A percentile compares a stretch with the other conserved stretches of the same genome.
phyloP scores from a whole-genome alignment of 2,888 invertebrate genomes.

The Trissolcus brochymenae region DNA sequence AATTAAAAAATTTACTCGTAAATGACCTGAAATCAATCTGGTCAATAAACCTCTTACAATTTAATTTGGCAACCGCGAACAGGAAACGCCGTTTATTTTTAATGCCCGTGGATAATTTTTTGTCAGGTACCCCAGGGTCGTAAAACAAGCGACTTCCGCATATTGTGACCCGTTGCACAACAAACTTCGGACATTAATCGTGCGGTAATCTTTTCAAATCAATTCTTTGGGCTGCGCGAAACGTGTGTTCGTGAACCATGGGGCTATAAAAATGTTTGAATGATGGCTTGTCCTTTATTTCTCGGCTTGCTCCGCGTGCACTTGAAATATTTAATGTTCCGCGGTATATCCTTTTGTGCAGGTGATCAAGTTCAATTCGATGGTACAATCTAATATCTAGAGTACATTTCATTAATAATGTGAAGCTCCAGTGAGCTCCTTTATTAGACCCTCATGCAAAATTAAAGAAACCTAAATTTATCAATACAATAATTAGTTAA shows the following conservation, averaged over 20 bases:
- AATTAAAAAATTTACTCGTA: constrained; percentile 19
- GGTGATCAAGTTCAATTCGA: constrained; percentile 27
- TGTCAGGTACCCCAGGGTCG: constrained; percentile 10
- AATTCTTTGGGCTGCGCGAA: constrained; percentile 35
- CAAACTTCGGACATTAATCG: constrained; percentile 50
- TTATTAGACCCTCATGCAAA: neutral
- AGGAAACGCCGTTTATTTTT: constrained; percentile 27
- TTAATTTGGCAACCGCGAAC: constrained; percentile 12
- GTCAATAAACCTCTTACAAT: constrained; percentile 25
- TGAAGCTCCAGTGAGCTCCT: constrained; percentile 15
- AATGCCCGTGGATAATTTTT: constrained; percentile 11
- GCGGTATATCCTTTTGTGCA: constrained; percentile 33
- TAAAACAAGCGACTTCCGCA: constrained; percentile 43
- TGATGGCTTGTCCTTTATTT: constrained; percentile 30
- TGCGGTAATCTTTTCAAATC: constrained; percentile 41
- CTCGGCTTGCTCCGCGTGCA: constrained; percentile 17
- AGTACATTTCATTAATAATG: constrained; percentile 24
- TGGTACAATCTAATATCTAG: constrained; percentile 16
- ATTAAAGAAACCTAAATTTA: no score
- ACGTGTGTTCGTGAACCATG: constrained; percentile 30
- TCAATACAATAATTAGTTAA: no score
- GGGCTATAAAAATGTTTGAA: constrained; percentile 43
- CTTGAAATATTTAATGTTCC: constrained; percentile 33
- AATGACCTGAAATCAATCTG: neutral
- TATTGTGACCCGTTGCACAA: constrained; percentile 20